Base-by-base conservation (phyloP, 1,140 invertebrate species). In the Semibalanus balanoides region DNA sequence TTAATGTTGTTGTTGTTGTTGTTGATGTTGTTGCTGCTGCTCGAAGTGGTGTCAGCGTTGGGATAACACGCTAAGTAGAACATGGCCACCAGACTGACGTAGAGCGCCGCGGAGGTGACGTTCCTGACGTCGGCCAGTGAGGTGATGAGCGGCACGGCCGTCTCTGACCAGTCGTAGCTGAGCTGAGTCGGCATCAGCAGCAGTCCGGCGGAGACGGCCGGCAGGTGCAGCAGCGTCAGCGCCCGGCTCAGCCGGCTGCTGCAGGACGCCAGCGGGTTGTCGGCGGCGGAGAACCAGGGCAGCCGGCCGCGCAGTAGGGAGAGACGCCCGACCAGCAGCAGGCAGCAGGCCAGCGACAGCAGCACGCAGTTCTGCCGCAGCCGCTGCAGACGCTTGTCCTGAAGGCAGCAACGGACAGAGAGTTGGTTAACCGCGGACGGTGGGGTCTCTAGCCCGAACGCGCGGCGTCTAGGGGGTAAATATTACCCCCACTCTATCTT, bases 201-300 rank as follows among this genome's bases (percentile, higher is more conserved):
- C 70, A 72, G n/a, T 1, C 29, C 28, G 11, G 25, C 28, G 11
- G 25, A 11, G 25, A 72, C 70, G 19, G 19, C 29, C 28, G 70
- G 70, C 70, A 72, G 70, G 70, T 72, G 29, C 11, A 72, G 22
- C 70, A 72, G 29, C 51, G 5, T 76, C 72, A 72, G 70, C 0
- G 70, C 70, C 11, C 70, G 22, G 70, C 70, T 29, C 29, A 72
- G 29, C 9, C 25, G 25, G 70, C 70, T 29, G 70, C 70, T 19
- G 11, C 28, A 11, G 3, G n/a, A 30, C 70, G 70, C 70, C 70
- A 72, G 11, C 29, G 70, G 70, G 70, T 72, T 72, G 28, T 72
- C 70, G 70, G 70, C n/a, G 70, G 28, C 28, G 3, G 70, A 72
- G 70, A 72, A 72, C 70, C 70, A 72, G 25, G 29, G 51, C 51